Conservation (phyloP, 2,797 vertebrate genomes). For the Dermochelys coriacea region DNA sequence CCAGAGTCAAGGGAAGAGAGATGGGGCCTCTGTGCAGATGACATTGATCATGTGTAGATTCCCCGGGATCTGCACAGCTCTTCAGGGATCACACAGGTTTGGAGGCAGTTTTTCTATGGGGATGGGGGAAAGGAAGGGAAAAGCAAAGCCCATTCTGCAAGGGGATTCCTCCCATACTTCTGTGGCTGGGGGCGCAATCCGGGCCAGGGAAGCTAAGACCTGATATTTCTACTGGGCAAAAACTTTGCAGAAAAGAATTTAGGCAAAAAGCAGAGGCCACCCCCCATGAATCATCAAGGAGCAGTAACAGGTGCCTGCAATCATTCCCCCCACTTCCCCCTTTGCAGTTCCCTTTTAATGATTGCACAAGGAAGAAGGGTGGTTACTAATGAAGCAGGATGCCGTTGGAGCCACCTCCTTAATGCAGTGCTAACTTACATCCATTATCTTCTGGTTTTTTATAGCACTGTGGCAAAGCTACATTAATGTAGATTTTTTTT, state of each 20-base stretch:
- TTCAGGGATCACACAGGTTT: neutral
- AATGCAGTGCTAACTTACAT: neutral
- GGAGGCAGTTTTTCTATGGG: conserved; percentile 9
- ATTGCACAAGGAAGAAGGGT: fast-evolving
- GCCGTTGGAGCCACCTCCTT: neutral
- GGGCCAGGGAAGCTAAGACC: conserved; percentile 1
- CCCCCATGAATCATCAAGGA: fast-evolving
- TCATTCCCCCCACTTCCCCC: neutral
- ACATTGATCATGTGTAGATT: neutral
- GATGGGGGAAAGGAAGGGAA: neutral
- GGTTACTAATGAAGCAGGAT: conserved; percentile 28
- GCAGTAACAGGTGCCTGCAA: neutral
- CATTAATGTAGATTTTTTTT: neutral
- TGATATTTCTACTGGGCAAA: neutral
- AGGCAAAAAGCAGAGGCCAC: neutral
- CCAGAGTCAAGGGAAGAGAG: neutral
- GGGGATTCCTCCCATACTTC: conserved; percentile 20
- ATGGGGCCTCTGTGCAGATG: neutral
- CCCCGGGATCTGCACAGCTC: neutral
- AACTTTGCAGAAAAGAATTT: conserved; percentile 8
- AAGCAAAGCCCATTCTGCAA: neutral
- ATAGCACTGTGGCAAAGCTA: fast-evolving
- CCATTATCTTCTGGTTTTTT: neutral
- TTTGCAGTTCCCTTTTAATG: neutral
- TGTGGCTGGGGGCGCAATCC: conserved; percentile 10